Conservation (phyloP, 1,140 invertebrate species). For the Hyposmocoma kahamanoa region DNA sequence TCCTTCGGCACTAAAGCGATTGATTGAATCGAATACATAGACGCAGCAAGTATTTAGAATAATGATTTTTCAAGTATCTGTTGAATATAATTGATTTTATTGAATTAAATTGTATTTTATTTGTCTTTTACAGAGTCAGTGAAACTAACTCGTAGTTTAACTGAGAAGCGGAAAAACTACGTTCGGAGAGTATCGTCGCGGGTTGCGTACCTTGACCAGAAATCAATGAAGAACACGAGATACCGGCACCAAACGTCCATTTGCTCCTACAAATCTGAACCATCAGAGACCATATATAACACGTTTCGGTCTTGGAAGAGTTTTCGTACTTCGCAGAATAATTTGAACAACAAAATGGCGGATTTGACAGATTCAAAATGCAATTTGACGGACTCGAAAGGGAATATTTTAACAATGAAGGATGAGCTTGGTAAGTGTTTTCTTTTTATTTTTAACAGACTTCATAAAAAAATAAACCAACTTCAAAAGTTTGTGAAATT, state of each 20-base stretch:
- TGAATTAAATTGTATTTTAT: too few relatives aligned
- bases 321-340: constrained; percentile 47
- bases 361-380: constrained; percentile 45
- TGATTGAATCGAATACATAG: too few relatives aligned
- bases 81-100: too few relatives aligned
- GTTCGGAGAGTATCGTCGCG: constrained; percentile 73
- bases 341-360: constrained; percentile 36
- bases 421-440: constrained; percentile 23
- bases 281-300: constrained; percentile 47
- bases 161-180: constrained; percentile 77
- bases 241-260: constrained; percentile 56
- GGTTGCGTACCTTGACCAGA: constrained; percentile 47
- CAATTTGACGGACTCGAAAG: constrained; percentile 48
- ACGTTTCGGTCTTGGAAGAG: constrained; percentile 63
- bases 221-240: constrained; percentile 35
- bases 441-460: too few relatives aligned
- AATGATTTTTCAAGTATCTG: too few relatives aligned
- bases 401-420: constrained; percentile 38
- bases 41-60: too few relatives aligned
- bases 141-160: constrained; percentile 66
- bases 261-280: constrained; percentile 54
- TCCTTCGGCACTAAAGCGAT: too few relatives aligned
- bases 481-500: too few relatives aligned
- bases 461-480: too few relatives aligned
- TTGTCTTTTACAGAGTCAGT: constrained; percentile 57